Base-by-base conservation (phyloP, 2,797 vertebrate species). In the Morus bassanus region DNA sequence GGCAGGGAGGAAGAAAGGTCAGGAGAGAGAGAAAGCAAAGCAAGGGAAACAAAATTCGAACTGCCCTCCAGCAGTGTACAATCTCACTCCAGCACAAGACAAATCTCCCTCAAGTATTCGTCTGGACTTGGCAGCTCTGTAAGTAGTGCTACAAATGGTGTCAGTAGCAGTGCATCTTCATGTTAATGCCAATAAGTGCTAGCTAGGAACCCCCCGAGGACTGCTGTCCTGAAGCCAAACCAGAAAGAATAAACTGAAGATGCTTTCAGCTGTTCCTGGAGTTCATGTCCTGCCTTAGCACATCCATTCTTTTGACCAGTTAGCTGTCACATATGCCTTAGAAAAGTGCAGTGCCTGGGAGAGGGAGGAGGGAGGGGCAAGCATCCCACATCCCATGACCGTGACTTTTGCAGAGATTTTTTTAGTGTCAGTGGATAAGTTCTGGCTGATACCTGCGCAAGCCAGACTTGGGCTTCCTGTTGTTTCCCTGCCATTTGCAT, bases 61-160 rank as follows among this genome's bases (percentile, higher is more conserved):
- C 87, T 89, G 87, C 79, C 78, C 70, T 95, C 92, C 89, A 91
- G 91, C 89, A 93, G 65, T 93, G 80, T 96, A 30, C 57, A 93
- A 18, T 90, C 91, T 92, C 73, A 92, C 91, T 97, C 81, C 93
- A 91, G 93, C 90, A 86, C 85, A 82, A 92, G 97, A 84, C 79
- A 90, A 92, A 93, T 79, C 78, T 85, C 91, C 77, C 89, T 93
- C 89, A 93, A 93, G 91, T 89, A 56, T 85, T 89, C 92, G 7
- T 90, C 96, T 88, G 93, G 95, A 96, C 93, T 96, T 96, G 88
- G 95, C 89, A 94, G 59, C 87, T 90, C 88, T 94, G 93, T 95
- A 97, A 95, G 92, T 93, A 84, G 80, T 91, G 91, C 85, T 89
- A 94, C 78, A 81, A 89, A 80, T 73, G 83, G 77, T 85, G 28